Evolutionary conservation across 2,113 vertebrate species (phyloP), one percentile per base, ranked within the genome.

Genomic region (Burhinus oedicnemus): DNA sequence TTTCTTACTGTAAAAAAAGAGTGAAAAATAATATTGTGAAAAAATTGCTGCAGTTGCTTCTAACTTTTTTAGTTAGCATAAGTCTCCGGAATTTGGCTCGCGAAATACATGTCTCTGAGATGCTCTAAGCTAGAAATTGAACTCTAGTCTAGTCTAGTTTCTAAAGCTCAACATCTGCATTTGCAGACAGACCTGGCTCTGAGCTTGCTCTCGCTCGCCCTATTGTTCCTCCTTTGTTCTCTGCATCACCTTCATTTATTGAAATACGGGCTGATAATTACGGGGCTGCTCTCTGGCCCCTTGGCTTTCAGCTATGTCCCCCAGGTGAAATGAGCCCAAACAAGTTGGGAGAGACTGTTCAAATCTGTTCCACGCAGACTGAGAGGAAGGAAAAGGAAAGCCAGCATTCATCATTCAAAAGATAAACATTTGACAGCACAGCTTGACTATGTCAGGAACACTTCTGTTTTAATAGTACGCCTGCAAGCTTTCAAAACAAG

Each of bases 401-500:
- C 94, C 96, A 95, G 96, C 89, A 36, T 95, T 96, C 97, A 96
- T 97, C 98, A 98, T 95, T 97, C 97, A 96, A 78, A 95, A 97
- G 97, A 97, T 95, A 97, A 97, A 98, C 97, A 97, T 98, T 97
- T 98, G 98, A 98, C 96, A 98, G 95, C 98, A 98, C 98, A 98
- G 97, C 97, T 98, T 98, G 98, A 97, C 98, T 98, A 12, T 98
- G 98, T 98, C 97, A 95, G 97, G 97, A 97, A 98, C 98, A 98
- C 97, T 98, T 98, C 97, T 98, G 97, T 98, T 98, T 98, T 98
- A 98, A 98, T 98, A 97, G 97, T 95, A 96, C 76, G 97, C 97
- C 97, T 98, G 96, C 93, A 96, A 98, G 97, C 98, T 98, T 98
- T 98, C 98, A 98, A 98, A 98, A 98, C 97, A 98, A 98, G 97